Evolutionary conservation across 1,140 invertebrate genomes (phyloP).

Genomic region (Copidosoma floridanum): DNA sequence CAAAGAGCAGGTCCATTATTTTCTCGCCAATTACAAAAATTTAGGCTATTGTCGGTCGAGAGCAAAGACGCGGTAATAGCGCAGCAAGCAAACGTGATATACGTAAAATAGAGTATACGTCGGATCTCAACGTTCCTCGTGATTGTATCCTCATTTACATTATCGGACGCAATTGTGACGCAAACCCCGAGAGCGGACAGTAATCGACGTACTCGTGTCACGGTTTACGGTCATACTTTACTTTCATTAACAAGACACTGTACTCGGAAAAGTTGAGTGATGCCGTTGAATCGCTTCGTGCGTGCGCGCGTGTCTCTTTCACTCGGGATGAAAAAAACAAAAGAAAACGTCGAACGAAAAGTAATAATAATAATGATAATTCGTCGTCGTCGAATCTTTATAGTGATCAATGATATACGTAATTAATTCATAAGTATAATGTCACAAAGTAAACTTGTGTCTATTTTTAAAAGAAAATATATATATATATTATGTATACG

Average conservation of each 20-base stretch:
- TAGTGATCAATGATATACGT: slow-evolving; percentile 57
- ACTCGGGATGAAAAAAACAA: too few relatives aligned
- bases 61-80: slow-evolving; percentile 1
- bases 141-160: slow-evolving; percentile 8
- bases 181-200: too few relatives aligned
- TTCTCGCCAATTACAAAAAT: too few relatives aligned
- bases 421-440: slow-evolving; percentile 48
- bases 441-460: slow-evolving; percentile 52
- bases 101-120: slow-evolving; percentile 20
- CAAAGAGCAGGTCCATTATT: too few relatives aligned
- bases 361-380: too few relatives aligned
- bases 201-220: too few relatives aligned
- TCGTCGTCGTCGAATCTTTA: slow-evolving; percentile 44
- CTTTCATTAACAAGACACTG: too few relatives aligned
- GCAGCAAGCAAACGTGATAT: slow-evolving; percentile 8
- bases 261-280: too few relatives aligned
- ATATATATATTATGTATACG: not conserved
- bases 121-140: slow-evolving; percentile 22
- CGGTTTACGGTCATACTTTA: too few relatives aligned
- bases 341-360: too few relatives aligned
- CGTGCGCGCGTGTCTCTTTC: too few relatives aligned
- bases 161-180: not conserved
- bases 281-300: too few relatives aligned
- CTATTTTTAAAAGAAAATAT: slow-evolving; percentile 52
- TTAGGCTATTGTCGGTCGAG: not conserved